Evolutionary conservation across 2,888 invertebrate genomes (phyloP).

Genomic region (Desoria tigrina): DNA sequence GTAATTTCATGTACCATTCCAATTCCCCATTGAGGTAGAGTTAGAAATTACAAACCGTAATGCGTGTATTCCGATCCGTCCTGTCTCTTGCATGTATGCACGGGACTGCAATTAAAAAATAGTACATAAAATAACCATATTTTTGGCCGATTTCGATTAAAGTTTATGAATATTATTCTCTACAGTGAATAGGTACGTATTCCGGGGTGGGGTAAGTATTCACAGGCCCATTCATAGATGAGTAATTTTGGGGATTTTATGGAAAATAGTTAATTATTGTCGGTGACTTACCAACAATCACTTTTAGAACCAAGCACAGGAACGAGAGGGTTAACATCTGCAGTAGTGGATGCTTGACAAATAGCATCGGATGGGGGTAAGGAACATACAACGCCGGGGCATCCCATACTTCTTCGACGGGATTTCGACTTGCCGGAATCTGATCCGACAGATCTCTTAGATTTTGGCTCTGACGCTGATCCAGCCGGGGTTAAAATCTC

Average conservation of each 20-base stretch:
- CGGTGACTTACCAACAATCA: neutral
- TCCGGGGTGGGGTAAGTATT: too few relatives aligned
- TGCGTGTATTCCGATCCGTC: slow-evolving; percentile 20
- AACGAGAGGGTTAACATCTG: neutral
- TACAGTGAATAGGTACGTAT: too few relatives aligned
- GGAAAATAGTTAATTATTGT: neutral
- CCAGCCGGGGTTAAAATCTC: too few relatives aligned
- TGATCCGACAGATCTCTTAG: too few relatives aligned
- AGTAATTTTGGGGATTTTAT: too few relatives aligned
- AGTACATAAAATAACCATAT: neutral
- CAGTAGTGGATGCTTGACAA: neutral
- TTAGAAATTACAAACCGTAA: slow-evolving; percentile 16
- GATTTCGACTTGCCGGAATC: too few relatives aligned
- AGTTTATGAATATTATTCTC: too few relatives aligned
- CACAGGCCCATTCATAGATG: too few relatives aligned
- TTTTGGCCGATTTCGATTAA: too few relatives aligned
- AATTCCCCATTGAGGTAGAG: too few relatives aligned
- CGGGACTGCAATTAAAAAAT: slow-evolving; percentile 16
- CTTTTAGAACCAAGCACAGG: neutral
- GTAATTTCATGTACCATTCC: too few relatives aligned
- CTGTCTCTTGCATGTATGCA: slow-evolving; percentile 7
- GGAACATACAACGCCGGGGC: neutral
- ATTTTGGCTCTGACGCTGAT: too few relatives aligned
- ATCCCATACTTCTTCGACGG: neutral
- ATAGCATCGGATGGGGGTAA: neutral